phyloP scores from a whole-genome alignment of 2,888 invertebrate species.

The Leucophenga montana region DNA sequence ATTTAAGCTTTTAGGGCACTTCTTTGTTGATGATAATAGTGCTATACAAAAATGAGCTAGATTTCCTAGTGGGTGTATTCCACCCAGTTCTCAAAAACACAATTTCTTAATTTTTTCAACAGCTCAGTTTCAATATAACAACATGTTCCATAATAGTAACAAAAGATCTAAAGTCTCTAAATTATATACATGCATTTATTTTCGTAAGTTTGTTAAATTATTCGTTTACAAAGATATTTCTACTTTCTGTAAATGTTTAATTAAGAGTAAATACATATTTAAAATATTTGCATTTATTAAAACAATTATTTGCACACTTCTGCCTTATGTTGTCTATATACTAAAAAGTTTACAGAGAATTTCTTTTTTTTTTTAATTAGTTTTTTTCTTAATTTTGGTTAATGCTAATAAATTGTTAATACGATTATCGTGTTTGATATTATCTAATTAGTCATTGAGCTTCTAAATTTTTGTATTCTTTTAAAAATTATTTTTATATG shows the following conservation, averaged over 20 bases:
- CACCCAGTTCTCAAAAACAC: too few relatives aligned
- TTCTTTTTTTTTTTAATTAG: background rate
- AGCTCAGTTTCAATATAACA: too few relatives aligned
- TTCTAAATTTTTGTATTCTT: too few relatives aligned
- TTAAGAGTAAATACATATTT: conserved; percentile 5
- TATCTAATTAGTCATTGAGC: background rate
- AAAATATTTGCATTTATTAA: conserved; percentile 16
- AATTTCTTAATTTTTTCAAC: too few relatives aligned
- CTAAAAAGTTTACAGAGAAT: background rate
- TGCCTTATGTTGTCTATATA: conserved; percentile 5
- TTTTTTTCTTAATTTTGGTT: background rate
- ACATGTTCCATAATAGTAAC: too few relatives aligned
- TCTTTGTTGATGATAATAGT: too few relatives aligned
- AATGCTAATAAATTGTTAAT: background rate
- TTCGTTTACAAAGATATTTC: background rate
- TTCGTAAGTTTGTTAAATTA: background rate
- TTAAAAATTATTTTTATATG: too few relatives aligned
- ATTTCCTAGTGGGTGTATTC: too few relatives aligned
- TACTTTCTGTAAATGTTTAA: background rate
- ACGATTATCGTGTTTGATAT: background rate
- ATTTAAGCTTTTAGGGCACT: too few relatives aligned
- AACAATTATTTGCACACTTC: conserved; percentile 20
- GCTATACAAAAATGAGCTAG: too few relatives aligned
- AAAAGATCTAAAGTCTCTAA: too few relatives aligned
- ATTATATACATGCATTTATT: conserved; percentile 6